Conservation (phyloP, 2,797 vertebrate genomes). For the Tiaroga cobitis region DNA sequence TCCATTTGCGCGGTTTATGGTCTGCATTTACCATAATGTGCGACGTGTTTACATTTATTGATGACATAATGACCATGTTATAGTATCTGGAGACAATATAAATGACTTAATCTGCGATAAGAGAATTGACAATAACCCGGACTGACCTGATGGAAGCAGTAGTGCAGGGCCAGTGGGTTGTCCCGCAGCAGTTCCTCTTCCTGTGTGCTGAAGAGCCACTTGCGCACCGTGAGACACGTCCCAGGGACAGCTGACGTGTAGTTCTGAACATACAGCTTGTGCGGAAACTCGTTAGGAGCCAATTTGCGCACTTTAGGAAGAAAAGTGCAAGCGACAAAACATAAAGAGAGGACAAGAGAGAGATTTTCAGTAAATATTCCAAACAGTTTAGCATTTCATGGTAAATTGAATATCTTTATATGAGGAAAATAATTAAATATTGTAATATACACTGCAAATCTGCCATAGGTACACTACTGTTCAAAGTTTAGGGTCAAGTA, state of each 20-base stretch:
- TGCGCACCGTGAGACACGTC: constrained; percentile 92
- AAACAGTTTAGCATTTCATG: not conserved
- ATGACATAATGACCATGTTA: not conserved
- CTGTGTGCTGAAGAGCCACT: constrained; percentile 96
- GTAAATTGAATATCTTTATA: not conserved
- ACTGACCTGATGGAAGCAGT: constrained; percentile 88
- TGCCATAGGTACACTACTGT: not conserved
- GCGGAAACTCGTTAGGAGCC: constrained; percentile 96
- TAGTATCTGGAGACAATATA: not conserved
- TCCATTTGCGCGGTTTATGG: not conserved
- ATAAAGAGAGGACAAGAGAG: not conserved
- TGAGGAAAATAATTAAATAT: not conserved
- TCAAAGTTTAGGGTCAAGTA: not conserved
- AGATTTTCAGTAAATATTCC: not conserved
- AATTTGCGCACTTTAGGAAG: constrained; percentile 86
- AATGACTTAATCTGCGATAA: not conserved
- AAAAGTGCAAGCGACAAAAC: not conserved
- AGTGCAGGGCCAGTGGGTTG: constrained; percentile 91
- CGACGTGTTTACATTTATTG: not conserved
- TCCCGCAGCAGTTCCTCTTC: constrained; percentile 92
- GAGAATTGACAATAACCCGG: not conserved
- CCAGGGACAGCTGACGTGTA: constrained; percentile 70
- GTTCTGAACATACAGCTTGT: constrained; percentile 97
- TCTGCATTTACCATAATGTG: not conserved
- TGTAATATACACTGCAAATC: not conserved